Base-by-base conservation (phyloP, 30 jellyfish, hydroid and myxozoan genomes). In the Rhopilema esculentum region DNA sequence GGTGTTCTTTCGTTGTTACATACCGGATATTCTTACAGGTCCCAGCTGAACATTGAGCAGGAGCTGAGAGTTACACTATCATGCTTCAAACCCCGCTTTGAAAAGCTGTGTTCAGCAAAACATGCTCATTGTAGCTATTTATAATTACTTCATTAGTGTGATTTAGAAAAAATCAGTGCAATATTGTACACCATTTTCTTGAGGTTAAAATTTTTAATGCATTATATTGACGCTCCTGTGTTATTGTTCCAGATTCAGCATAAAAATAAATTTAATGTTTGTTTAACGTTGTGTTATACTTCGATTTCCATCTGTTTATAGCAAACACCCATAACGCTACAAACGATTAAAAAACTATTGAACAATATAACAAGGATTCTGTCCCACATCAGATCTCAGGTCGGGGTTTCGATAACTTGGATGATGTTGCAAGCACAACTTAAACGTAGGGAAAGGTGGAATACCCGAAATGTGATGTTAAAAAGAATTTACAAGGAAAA, bases 401-500 rank as follows among this genome's bases (percentile, higher is more conserved):
- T 40, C 57, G 12, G 57, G 57, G 57, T 12, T 40, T 40, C 9
- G 57, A 40, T 40, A 12, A 40, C 57, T 40, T 40, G 6, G 57
- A 40, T 40, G 57, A 6, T 40, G 6, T 40, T 12, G 57, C 57
- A 16, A n/a, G n/a, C n/a, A n/a, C n/a, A 40, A 40, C 57, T 40
- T 12, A 40, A 40, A 40, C 6, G 57, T 40, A 40, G 6, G 12
- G 6, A 40, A 40, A 40, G 57, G 57, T 40, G 57, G 12, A 40
- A 40, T 40, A 40, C 57, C 57, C 57, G 57, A 40, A 40, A 40
- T 40, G 9, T 40, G 57, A n/a, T n/a, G n/a, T 40, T 72, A 81
- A 72, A 66, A 50, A 64, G 91, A 24, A 65, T 72, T 4, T 62
- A 32, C 16, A 63, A 40, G 65, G 65, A 78, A 49, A 51, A 57